Conservation (phyloP, 2,797 vertebrate genomes). For the Erpetoichthys calabaricus region DNA sequence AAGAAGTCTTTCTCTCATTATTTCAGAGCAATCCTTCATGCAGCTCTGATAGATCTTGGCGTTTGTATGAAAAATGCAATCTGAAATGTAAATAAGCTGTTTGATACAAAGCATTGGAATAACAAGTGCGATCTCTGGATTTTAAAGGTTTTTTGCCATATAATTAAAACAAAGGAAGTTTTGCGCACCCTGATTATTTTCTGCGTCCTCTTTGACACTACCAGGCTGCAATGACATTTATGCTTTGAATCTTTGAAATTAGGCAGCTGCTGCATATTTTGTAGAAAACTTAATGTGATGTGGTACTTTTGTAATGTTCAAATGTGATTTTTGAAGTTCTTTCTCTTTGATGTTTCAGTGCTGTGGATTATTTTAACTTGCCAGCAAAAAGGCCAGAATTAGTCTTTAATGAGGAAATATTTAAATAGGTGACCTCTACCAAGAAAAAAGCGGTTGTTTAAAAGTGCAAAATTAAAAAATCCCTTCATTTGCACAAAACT, state of each 20-base stretch:
- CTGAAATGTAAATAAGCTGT: slow-evolving; percentile 88
- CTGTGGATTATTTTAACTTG: slow-evolving; percentile 41
- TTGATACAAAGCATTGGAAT: slow-evolving; percentile 68
- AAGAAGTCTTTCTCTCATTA: slow-evolving; percentile 73
- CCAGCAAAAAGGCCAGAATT: slow-evolving; percentile 36
- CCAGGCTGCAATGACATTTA: slow-evolving; percentile 52
- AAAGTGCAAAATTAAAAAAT: neutral
- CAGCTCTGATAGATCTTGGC: slow-evolving; percentile 59
- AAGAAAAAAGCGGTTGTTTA: slow-evolving; percentile 25
- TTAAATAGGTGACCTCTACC: slow-evolving; percentile 52
- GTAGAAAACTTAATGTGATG: slow-evolving; percentile 46
- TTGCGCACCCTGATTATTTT: slow-evolving; percentile 37
- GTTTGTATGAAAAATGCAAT: slow-evolving; percentile 74
- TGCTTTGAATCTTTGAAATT: slow-evolving; percentile 65
- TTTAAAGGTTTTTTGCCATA: slow-evolving; percentile 52
- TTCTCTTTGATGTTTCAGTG: slow-evolving; percentile 42
- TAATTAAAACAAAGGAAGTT: slow-evolving; percentile 78
- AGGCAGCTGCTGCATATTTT: slow-evolving; percentile 60
- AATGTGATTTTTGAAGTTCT: slow-evolving; percentile 38
- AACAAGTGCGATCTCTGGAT: slow-evolving; percentile 66
- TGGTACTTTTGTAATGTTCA: slow-evolving; percentile 49
- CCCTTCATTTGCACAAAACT: too few species aligned
- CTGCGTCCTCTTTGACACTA: slow-evolving; percentile 59
- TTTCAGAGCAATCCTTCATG: slow-evolving; percentile 45
- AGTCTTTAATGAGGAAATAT: slow-evolving; percentile 41